These are phyloP conservation scores for Meghimatium bilineatum DNA, from an alignment of 2,888 invertebrate genomes.

Conservation along the genomic window DNA sequence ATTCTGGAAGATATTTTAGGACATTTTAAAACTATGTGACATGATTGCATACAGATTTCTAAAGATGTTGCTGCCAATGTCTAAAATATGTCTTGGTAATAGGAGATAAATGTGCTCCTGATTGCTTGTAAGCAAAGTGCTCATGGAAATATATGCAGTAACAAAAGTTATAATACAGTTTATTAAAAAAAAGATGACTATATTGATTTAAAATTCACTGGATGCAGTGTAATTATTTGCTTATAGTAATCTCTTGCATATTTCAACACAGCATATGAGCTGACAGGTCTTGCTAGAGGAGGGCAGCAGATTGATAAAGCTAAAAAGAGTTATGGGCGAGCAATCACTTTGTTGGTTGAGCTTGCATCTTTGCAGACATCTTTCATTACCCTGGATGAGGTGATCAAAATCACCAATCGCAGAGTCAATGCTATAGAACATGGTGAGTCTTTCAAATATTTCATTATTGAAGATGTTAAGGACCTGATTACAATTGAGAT, in stretches of 20 bases:
- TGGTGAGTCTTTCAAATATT: slow-evolving; percentile 80
- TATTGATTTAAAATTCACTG: background rate
- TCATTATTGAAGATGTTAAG: background rate
- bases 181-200: too few relatives aligned
- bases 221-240: background rate
- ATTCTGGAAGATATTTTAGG: too few relatives aligned
- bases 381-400: slow-evolving; percentile 98
- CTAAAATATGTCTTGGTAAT: too few relatives aligned
- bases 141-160: too few relatives aligned
- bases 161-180: too few relatives aligned
- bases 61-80: too few relatives aligned
- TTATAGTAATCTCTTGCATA: too few relatives aligned
- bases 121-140: too few relatives aligned
- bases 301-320: slow-evolving; percentile 97
- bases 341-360: slow-evolving; percentile 95
- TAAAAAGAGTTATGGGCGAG: slow-evolving; percentile 96
- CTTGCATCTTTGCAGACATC: slow-evolving; percentile 98
- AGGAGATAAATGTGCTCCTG: too few relatives aligned
- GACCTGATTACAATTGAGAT: too few relatives aligned
- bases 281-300: slow-evolving; percentile 96
- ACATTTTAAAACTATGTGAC: too few relatives aligned
- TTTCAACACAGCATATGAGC: slow-evolving; percentile 84
- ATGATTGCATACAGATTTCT: too few relatives aligned
- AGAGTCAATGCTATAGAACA: slow-evolving; percentile 99
- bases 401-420: slow-evolving; percentile 98